phyloP scores from a whole-genome alignment of 2,797 vertebrate species.

The Emydoidea blandingii region DNA sequence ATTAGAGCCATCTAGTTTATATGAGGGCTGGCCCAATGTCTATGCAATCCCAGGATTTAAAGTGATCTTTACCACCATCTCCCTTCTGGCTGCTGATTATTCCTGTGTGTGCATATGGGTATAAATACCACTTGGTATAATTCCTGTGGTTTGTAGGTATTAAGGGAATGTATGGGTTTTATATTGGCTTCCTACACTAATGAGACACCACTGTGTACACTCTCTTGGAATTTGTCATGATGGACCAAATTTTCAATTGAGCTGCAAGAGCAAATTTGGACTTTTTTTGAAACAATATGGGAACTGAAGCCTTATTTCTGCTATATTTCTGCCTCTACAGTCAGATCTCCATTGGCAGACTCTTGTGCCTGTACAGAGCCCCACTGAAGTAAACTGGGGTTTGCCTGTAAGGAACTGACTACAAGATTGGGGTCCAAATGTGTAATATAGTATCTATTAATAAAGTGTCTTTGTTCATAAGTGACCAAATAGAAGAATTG shows the following conservation, averaged over 20 bases:
- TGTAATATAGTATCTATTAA: not conserved
- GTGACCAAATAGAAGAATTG: not conserved
- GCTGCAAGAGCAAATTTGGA: not conserved
- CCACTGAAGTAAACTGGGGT: not conserved
- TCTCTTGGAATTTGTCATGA: not conserved
- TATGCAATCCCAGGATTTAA: fast-evolving
- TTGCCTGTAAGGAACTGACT: not conserved
- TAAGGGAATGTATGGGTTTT: not conserved
- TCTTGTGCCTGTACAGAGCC: not conserved
- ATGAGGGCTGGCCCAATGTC: fast-evolving
- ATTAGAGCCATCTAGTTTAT: not conserved
- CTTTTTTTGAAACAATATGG: fast-evolving
- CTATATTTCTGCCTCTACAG: not conserved
- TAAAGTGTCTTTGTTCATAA: not conserved
- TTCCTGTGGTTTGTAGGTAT: not conserved
- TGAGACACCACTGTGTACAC: not conserved
- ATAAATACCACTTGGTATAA: not conserved
- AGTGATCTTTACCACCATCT: not conserved
- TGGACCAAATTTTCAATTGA: not conserved
- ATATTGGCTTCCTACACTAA: not conserved
- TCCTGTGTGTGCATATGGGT: not conserved
- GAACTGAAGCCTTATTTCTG: not conserved
- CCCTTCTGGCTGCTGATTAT: not conserved
- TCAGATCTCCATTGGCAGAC: not conserved
- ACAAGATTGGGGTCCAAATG: not conserved